Base-by-base conservation (phyloP, 2,113 vertebrate genomes). In the Edolisoma coerulescens region DNA sequence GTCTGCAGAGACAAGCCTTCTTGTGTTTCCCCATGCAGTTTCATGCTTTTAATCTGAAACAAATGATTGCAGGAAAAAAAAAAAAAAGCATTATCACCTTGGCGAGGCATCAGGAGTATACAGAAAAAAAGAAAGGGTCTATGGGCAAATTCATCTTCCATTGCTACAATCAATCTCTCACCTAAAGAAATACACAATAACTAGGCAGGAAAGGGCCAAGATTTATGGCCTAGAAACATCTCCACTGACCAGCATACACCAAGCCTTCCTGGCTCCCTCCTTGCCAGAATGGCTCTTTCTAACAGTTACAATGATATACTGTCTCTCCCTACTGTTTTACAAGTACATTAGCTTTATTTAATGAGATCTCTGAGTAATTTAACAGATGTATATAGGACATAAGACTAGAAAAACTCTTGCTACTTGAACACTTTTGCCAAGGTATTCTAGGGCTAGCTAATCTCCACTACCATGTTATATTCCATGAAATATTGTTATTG, bases 171-270 rank as follows among this genome's bases (percentile, higher is more conserved):
- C 99, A 99, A 99, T 99, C 99, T 99, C 98, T 98, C 98, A 99
- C 98, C 99, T 98, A 98, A 99, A 99, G 99, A 99, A 99, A 99
- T 99, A 99, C 99, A 99, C 99, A 99, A 99, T 99, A 99, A 99
- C 99, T 98, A 99, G 99, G 98, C 98, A 98, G 98, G 98, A 99
- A 99, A 98, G 98, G 98, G 98, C 98, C 98, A 99, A 99, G 99
- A 99, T 99, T 99, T 99, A 99, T 99, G 99, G 98, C 98, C 98
- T 97, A 97, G 98, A 98, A 98, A 98, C 99, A 99, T 98, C 98
- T 98, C 98, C 99, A 98, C 99, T 99, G 99, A 99, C 99, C 99
- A 99, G 99, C 99, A 98, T 98, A 98, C 98, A 99, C 99, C 99
- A 99, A 98, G 98, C 97, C 98, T 98, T 98, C 90, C 97, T 98